Evolutionary conservation across 2,888 invertebrate genomes (phyloP), one percentile per base, ranked within the genome.

Genomic region (Cylloceria caligata): DNA sequence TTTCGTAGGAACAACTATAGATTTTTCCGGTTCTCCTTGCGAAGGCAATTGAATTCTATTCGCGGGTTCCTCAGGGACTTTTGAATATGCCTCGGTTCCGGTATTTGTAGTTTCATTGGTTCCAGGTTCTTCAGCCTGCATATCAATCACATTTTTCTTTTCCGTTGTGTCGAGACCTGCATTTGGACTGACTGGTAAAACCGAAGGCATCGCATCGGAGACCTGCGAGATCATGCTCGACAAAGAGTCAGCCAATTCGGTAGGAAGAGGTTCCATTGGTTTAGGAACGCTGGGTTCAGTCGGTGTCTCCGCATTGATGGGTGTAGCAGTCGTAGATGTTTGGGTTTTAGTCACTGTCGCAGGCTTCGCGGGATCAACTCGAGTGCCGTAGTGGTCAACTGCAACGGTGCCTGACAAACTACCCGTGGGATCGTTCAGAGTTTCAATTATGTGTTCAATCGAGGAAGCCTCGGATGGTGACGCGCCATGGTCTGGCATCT

Each of bases 171-270:
- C 82, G 34, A 78, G 36, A 36, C 77, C 68, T 0, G 76, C 83
- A 13, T 55, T 60, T 11, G 80, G 42, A 34, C 72, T 60, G 0
- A 87, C 81, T 0, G 88, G 69, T 34, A 89, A 39, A 42, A 89
- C 67, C 3, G 88, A 83, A 1, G 90, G 88, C 27, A 84, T 77
- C 0, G 85, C 81, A 60, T 90, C 89, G 4, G 90, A 89, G 11
- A 91, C 86, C 69, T 91, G 91, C 27, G 87, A 89, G 52, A 91
- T 90, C 84, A 91, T 88, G 67, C 89, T 91, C 11, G 91, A 88
- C 21, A 91, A 78, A 0, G 91, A 91, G 74, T 89, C 87, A 1
- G 87, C 88, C 24, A 91, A 65, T 69, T 91, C 91, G 4, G 84
- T 86, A 9, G 90, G 78, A 49, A 91, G 81, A 7, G 87, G 80